Base-by-base conservation (phyloP, 2,888 invertebrate species). In the Pemphredon lugubris region DNA sequence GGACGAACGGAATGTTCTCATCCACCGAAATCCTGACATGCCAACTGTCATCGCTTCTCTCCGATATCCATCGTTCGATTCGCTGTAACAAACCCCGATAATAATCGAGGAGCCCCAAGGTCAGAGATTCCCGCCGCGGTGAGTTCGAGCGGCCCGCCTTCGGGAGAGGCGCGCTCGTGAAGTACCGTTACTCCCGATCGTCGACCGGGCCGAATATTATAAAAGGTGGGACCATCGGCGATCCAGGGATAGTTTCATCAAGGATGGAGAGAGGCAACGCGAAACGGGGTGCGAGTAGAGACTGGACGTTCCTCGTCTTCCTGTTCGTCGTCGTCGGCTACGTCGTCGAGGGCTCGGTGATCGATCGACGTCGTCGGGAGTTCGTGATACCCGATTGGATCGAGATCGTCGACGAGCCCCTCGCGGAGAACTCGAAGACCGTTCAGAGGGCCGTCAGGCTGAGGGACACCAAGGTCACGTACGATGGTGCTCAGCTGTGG, bases 401-500 rank as follows among this genome's bases (percentile, higher is more conserved):
- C 37, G 59, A 76, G 40, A 73, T 71, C 45, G 55, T 84, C 3
- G 77, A 77, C 18, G 84, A 81, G 6, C 61, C 66, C 0, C 23
- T 37, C 5, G 54, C 65, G 0, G 67, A 67, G 23, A 65, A 70
- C n/a, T 57, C 65, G 20, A 47, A 55, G 32, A 47, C 59, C 6
- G 45, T 71, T 0, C 55, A 54, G 4, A 63, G 73, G 7, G 73
- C 73, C 3, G 63, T 61, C 7, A 44, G 47, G 30, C 87, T 88
- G 42, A 86, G 88, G 11, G 88, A 89, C 51, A 85, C 86, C 26
- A 77, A 76, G 54, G 91, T 95, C 42, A 92, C 93, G 53, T 96
- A 96, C 87, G 92, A 93, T 50, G 96, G 96, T 1, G 93, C 94
- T 14, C 96, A 96, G 90, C 89, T 96, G 13, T 95, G 95, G 94